Base-by-base conservation (phyloP, 2,797 vertebrate species). In the Philypnodon macrostomus region DNA sequence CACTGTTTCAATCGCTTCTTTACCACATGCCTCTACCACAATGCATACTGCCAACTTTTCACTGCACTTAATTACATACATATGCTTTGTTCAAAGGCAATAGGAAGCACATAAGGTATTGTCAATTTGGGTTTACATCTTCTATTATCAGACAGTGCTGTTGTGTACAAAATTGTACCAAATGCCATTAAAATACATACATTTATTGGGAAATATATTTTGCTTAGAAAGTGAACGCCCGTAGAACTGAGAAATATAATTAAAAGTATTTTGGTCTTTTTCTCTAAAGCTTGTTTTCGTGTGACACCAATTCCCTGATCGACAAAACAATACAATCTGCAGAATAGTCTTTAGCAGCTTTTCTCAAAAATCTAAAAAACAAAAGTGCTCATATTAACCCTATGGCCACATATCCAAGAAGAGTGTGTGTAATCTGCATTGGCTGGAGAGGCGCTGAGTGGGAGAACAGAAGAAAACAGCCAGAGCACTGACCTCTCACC, bases 401-500 rank as follows among this genome's bases (percentile, higher is more conserved):
- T 60, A 53, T 47, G 41, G 50, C 51, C 47, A 58, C 42, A 12
- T 27, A 33, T 46, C 60, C 21, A 47, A 41, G 36, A 52, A 75
- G 53, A 63, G 37, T 21, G 21, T 60, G n/a, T 69, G 58, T 74
- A 75, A 73, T 77, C 58, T 59, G 23, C 57, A 31, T 53, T 56
- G 67, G 60, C 15, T 36, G 38, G 47, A 69, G 53, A 58, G 63
- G 26, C 15, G 35, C 72, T 58, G 48, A 47, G 46, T 70, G 75
- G 59, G 53, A 21, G 66, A 52, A 56, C 45, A 58, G 55, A 66
- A n/a, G 64, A 54, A 67, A 69, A 65, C 63, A 83, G 58, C 27
- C 61, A 34, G 69, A 76, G 50, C 62, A 40, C 50, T 76, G 77
- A 81, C 75, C 84, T 75, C 76, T 77, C 59, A 53, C 58, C 16